These are phyloP conservation scores for Uropsilus gracilis DNA, from an alignment of 2,113 vertebrate genomes.

Conservation along the genomic window DNA sequence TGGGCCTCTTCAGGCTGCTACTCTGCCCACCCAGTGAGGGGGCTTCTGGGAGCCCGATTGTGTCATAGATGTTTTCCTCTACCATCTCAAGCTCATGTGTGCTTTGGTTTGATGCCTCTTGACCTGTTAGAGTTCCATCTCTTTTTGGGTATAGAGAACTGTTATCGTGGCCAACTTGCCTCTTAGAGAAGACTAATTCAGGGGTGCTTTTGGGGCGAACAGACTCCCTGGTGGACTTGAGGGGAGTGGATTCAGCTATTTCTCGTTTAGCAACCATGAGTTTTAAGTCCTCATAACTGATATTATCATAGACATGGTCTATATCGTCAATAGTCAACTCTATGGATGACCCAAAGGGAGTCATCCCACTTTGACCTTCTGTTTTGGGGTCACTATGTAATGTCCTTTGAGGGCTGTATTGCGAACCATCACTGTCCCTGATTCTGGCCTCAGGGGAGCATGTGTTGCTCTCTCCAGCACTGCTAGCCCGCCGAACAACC, in stretches of 20 bases:
- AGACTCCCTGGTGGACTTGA: constrained; percentile 79
- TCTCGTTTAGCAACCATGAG: constrained; percentile 92
- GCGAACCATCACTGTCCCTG: constrained; percentile 74
- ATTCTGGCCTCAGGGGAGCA: constrained; percentile 59
- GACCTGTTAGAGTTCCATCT: constrained; percentile 52
- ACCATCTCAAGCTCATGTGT: constrained; percentile 88
- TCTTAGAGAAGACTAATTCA: constrained; percentile 77
- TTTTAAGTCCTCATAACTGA: constrained; percentile 97
- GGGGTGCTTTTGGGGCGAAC: constrained; percentile 82
- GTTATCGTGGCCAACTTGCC: constrained; percentile 55
- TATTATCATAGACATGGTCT: constrained; percentile 98
- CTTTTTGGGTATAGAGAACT: constrained; percentile 28
- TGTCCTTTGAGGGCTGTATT: constrained; percentile 85
- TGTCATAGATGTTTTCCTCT: constrained; percentile 96
- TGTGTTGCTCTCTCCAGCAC: constrained; percentile 92
- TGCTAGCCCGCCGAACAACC: constrained; percentile 93
- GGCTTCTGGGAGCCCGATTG: constrained; percentile 89
- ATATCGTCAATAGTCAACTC: constrained; percentile 94
- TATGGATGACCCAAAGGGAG: constrained; percentile 86
- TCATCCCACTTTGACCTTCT: constrained; percentile 27
- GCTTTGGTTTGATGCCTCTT: constrained; percentile 74
- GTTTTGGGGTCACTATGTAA: constrained; percentile 66
- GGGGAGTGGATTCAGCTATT: constrained; percentile 77
- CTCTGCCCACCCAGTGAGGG: constrained; percentile 73
- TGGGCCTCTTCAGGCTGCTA: constrained; percentile 74